phyloP scores from a whole-genome alignment of 2,888 invertebrate genomes.

The Linyphia triangularis region DNA sequence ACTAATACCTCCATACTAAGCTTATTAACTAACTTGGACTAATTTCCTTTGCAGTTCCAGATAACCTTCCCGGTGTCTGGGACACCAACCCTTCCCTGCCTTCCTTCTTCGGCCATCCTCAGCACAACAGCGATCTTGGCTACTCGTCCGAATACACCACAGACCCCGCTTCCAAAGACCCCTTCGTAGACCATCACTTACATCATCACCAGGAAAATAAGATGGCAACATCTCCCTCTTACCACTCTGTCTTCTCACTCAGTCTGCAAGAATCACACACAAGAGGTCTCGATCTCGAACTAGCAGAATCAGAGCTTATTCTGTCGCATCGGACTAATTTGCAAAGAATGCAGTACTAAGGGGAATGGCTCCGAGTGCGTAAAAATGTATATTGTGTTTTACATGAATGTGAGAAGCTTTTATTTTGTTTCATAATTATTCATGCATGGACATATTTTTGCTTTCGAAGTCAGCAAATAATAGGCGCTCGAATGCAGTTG shows the following conservation, averaged over 20 bases:
- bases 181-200: not conserved
- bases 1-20: too few relatives aligned
- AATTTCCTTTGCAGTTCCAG: not conserved
- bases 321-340: slow-evolving; percentile 61
- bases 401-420: too few relatives aligned
- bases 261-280: slow-evolving; percentile 4
- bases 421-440: too few relatives aligned
- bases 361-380: too few relatives aligned
- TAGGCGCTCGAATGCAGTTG: too few relatives aligned
- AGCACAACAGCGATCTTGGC: slow-evolving; percentile 29
- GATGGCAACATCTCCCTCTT: slow-evolving; percentile 6
- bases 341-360: slow-evolving; percentile 54
- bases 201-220: slow-evolving; percentile 21
- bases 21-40: not conserved
- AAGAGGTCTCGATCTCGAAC: slow-evolving; percentile 32
- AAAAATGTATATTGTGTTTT: too few relatives aligned
- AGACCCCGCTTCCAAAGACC: slow-evolving; percentile 40
- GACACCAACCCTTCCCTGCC: slow-evolving; percentile 22
- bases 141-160: slow-evolving; percentile 37
- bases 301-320: slow-evolving; percentile 54
- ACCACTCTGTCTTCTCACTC: slow-evolving; percentile 21
- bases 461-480: too few relatives aligned
- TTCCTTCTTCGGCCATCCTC: slow-evolving; percentile 49
- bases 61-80: slow-evolving; percentile 38
- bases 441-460: too few relatives aligned